Evolutionary conservation across 2,797 vertebrate species (phyloP), one percentile per base, ranked within the genome.

Genomic region (Australoheros facetus): DNA sequence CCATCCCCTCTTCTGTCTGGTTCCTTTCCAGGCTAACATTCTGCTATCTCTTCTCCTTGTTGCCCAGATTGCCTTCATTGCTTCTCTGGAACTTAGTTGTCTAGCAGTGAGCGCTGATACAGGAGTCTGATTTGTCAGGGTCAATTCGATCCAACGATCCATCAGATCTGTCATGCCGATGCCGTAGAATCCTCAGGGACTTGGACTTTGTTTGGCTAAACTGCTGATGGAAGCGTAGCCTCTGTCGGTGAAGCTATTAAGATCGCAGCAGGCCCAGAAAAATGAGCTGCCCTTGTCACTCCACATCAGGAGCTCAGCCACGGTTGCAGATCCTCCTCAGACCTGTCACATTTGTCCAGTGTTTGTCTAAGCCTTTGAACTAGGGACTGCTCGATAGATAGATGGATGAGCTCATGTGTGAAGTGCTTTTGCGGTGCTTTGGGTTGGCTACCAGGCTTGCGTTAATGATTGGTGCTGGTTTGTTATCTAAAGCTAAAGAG

Each of bases 181-280:
- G 88, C 80, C 72, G 79, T 56, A 72, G 84, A 84, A 85, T 94
- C 94, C 92, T 84, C 80, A 54, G 94, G 91, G 92, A 93, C 87
- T 19, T 39, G 77, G 79, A 39, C 81, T 91, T 93, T 94, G 94
- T 95, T 95, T 95, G 90, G 90, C 84, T 87, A 91, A 92, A 92
- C 89, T 55, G 85, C 89, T 94, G 93, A 94, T 88, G 90, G 95
- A 95, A 94, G 88, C 79, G 75, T 94, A 93, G 91, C 87, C 90
- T 92, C 93, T 95, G 95, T 95, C 88, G 87, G 88, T 87, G 86
- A 93, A 95, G 85, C 93, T 93, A 94, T 95, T 96, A 95, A 88
- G 84, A 89, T 75, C 88, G 16, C 90, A 89, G 87, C 88, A 83
- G 94, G 91, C 82, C 75, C 88, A 92, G 94, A 94, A 94, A 95